These are phyloP conservation scores for Aurelia sp. DNA, from an alignment of 30 jellyfish, hydroid and myxozoan genomes.

Conservation along the genomic window DNA sequence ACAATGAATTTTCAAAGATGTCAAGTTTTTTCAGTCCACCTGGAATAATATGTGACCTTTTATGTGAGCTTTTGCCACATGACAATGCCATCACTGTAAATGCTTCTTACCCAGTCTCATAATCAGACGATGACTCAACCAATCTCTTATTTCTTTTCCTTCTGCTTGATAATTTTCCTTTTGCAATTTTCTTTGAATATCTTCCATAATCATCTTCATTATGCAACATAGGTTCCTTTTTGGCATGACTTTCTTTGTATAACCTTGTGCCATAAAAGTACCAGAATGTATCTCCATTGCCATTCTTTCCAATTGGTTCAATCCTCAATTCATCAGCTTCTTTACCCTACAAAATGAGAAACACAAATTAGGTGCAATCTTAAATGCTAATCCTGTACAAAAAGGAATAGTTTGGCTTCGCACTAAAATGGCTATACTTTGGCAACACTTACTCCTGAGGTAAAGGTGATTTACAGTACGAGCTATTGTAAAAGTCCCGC, in stretches of 20 bases:
- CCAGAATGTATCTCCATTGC: constrained; percentile 89
- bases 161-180: constrained; percentile 10
- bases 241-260: constrained; percentile 63
- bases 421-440: too few species aligned
- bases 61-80: neutral
- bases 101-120: constrained; percentile 45
- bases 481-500: too few species aligned
- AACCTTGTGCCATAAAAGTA: constrained; percentile 92
- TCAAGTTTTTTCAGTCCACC: neutral
- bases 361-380: too few species aligned
- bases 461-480: too few species aligned
- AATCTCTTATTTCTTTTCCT: constrained; percentile 50
- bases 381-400: too few species aligned
- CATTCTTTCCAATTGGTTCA: constrained; percentile 82
- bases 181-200: constrained; percentile 13
- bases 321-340: constrained; percentile 90
- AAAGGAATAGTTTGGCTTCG: too few species aligned
- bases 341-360: constrained; percentile 40
- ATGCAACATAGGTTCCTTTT: neutral
- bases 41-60: too few species aligned
- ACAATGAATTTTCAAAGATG: too few species aligned
- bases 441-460: too few species aligned
- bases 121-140: constrained; percentile 64
- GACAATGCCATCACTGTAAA: neutral
- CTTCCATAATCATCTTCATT: constrained; percentile 38